Conservation (phyloP, 2,797 vertebrate genomes). For the Trematomus bernacchii region DNA sequence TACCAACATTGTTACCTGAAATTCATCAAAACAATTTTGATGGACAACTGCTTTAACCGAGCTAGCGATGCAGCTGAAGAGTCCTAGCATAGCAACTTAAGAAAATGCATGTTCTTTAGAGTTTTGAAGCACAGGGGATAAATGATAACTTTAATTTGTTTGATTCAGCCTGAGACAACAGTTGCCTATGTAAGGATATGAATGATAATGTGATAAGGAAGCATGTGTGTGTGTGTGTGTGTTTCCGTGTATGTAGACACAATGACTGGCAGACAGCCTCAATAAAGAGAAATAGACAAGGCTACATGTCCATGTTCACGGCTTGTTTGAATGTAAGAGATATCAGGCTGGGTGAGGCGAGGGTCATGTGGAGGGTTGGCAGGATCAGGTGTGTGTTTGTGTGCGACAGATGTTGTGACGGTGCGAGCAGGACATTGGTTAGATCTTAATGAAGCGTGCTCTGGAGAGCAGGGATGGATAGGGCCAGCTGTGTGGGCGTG, state of each 20-base stretch:
- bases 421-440: conserved; percentile 48
- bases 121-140: background rate
- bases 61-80: too few relatives aligned
- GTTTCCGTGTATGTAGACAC: conserved; percentile 9
- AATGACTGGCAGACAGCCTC: conserved; percentile 43
- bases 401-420: conserved; percentile 32
- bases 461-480: conserved; percentile 71
- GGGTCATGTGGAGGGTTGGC: conserved; percentile 55
- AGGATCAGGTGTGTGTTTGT: conserved; percentile 60
- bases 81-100: background rate
- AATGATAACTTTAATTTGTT: conserved; percentile 11
- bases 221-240: too few relatives aligned
- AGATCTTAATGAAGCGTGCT: conserved; percentile 70
- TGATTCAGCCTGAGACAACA: conserved; percentile 10
- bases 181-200: background rate
- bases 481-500: conserved; percentile 73
- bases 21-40: background rate
- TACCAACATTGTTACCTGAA: background rate
- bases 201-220: background rate
- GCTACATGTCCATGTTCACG: conserved; percentile 55
- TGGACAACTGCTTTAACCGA: background rate
- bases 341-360: conserved; percentile 63
- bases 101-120: background rate
- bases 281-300: conserved; percentile 37
- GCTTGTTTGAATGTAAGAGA: conserved; percentile 67